These are phyloP conservation scores for Pantherophis alleghaniensis DNA, from an alignment of 2,797 vertebrate genomes.

Conservation along the genomic window DNA sequence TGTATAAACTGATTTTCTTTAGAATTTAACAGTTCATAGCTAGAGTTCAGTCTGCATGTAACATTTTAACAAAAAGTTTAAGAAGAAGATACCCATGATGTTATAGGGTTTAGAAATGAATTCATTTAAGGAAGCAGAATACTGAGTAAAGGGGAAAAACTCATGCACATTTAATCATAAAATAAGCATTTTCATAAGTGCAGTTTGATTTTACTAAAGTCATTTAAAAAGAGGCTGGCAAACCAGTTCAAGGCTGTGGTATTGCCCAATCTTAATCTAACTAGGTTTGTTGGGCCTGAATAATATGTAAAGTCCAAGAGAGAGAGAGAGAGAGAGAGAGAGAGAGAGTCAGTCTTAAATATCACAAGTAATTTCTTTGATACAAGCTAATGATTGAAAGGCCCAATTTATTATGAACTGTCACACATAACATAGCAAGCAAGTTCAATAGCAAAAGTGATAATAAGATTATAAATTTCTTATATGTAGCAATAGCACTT, in stretches of 20 bases:
- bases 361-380: background rate
- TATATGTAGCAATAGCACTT: background rate
- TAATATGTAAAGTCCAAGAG: no score
- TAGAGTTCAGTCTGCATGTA: background rate
- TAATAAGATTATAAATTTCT: background rate
- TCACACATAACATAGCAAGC: background rate
- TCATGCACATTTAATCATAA: background rate
- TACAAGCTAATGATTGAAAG: background rate
- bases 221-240: background rate
- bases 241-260: background rate
- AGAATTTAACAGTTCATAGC: background rate
- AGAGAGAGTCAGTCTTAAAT: background rate
- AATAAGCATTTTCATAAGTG: background rate
- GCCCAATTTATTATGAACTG: background rate
- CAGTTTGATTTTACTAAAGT: background rate
- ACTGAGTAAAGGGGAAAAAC: background rate
- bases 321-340: no score
- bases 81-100: background rate
- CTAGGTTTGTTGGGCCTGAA: background rate
- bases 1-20: background rate
- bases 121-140: background rate
- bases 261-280: background rate
- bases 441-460: background rate
- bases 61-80: background rate
- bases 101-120: background rate